These are phyloP conservation scores for Epistrophe eligans DNA, from an alignment of 2,888 invertebrate species.

Conservation along the genomic window DNA sequence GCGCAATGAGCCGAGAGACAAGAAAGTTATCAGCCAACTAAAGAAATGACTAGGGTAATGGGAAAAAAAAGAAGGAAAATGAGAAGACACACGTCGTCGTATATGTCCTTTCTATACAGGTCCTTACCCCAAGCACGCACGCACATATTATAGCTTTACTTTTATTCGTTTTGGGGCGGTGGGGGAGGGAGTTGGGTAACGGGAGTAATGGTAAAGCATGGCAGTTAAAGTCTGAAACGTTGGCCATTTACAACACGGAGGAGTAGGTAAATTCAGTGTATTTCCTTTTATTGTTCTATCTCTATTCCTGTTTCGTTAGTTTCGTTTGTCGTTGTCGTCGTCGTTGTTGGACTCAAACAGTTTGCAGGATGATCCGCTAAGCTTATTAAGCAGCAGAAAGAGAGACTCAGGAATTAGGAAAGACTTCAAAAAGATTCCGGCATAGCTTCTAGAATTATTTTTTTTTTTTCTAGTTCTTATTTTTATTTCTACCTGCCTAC, in stretches of 20 bases:
- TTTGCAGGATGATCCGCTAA: slow-evolving; percentile 69
- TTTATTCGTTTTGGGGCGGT: not conserved
- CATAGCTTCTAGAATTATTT: not conserved
- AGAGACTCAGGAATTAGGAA: slow-evolving; percentile 60
- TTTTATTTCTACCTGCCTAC: not conserved
- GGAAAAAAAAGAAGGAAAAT: slow-evolving; percentile 12
- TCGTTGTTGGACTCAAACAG: slow-evolving; percentile 45
- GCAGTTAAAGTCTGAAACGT: slow-evolving; percentile 18
- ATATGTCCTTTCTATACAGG: slow-evolving; percentile 43
- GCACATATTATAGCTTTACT: not conserved
- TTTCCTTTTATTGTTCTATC: slow-evolving; percentile 24
- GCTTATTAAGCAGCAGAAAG: slow-evolving; percentile 67
- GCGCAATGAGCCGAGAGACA: slow-evolving; percentile 21
- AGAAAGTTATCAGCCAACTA: slow-evolving; percentile 50
- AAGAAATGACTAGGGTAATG: slow-evolving; percentile 46
- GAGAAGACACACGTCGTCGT: slow-evolving; percentile 29
- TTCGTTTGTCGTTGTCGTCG: not conserved
- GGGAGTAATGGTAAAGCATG: not conserved
- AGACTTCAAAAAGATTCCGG: slow-evolving; percentile 48
- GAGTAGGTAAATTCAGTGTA: not conserved
- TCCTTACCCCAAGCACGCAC: slow-evolving; percentile 29
- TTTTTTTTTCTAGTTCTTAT: not conserved
- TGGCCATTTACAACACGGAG: slow-evolving; percentile 22
- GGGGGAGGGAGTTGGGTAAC: not conserved
- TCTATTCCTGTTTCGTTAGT: slow-evolving; percentile 15